Evolutionary conservation across 2,113 vertebrate genomes (phyloP), one percentile per base, ranked within the genome.

Genomic region (Vidua chalybeata): DNA sequence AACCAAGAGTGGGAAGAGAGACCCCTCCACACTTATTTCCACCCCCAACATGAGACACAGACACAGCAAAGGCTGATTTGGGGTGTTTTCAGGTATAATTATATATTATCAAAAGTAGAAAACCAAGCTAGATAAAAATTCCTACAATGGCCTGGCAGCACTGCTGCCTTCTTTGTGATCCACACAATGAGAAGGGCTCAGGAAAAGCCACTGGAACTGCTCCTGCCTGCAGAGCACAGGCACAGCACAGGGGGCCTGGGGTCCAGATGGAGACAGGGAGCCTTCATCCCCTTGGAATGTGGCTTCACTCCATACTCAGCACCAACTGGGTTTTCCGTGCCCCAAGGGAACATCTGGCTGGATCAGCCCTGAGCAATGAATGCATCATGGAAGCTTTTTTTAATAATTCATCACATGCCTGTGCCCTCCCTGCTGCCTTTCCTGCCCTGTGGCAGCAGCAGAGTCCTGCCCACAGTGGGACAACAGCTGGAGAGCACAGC

Each of bases 71-170:
- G 59, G 49, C 46, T 13, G 14, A 4, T 31, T 89, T 69, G 26
- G 15, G 19, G 7, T 27, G 39, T 92, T 55, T 33, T 31, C 21
- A 90, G 77, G n/a, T 15, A 16, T 19, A 58, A 11, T 87, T 68
- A 48, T 72, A 4, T 49, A 52, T 89, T 79, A 61, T 26, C 71
- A 64, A 82, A 82, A 45, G 41, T 55, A 61, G 58, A 72, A 85
- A 89, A 72, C 0, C 21, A 84, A 72, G 33, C 7, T 2, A 51
- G 43, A 52, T 49, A 58, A 68, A 89, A 67, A 71, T 17, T 43
- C 27, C 24, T 35, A 6, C 24, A 43, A 52, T 0, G 4, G 41
- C n/a, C 28, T 0, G 0, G 71, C 71, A 84, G 81, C 39, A 3
- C 66, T 4, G 35, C 80, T 89, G 80, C 80, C 68, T 84, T 71